Base-by-base conservation (phyloP, 2,888 invertebrate species). In the Seira musarum region DNA sequence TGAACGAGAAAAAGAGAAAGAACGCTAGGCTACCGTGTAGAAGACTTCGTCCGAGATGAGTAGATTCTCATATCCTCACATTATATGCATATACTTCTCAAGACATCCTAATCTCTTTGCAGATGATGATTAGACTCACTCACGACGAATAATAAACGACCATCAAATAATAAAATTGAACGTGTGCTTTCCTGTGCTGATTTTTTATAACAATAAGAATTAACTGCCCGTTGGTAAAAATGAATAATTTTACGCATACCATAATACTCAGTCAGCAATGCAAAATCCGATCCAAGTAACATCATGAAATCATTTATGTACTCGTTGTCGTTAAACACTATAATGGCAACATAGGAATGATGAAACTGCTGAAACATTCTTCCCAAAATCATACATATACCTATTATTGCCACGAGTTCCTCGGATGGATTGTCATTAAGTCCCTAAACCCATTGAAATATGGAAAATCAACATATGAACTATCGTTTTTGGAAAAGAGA, bases 121-220 rank as follows among this genome's bases (percentile, higher is more conserved):
- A 70, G 77, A 77, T 70, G 70, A 77, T 78, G 78, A 78, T 78
- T 78, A 72, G 71, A 46, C 67, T 71, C 57, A 70, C 77, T 77
- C 78, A 78, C 78, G 78, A 78, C 61, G 71, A 67, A 57, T 65
- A 69, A 65, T 69, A 70, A 70, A 70, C 70, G 30, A 65, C 65
- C 65, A 76, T 57, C 76, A 69, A 69, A 60, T 46, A 60, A 77
- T 71, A 78, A 78, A 78, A 71, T 66, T 61, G 67, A 78, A 25
- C 78, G 78, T 78, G 78, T 78, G 78, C 78, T 78, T 78, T 78
- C 78, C 78, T 71, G 78, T 78, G 70, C 77, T 70, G 70, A 77
- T 70, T 77, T 75, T 69, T 66, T 68, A 60, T 74, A 24, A 24
- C 19, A 17, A 40, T 40, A 17, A 67, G 10, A 15, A 15, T 40